Conservation (phyloP, 2,797 vertebrate species). For the Hozukius guyotensis region DNA sequence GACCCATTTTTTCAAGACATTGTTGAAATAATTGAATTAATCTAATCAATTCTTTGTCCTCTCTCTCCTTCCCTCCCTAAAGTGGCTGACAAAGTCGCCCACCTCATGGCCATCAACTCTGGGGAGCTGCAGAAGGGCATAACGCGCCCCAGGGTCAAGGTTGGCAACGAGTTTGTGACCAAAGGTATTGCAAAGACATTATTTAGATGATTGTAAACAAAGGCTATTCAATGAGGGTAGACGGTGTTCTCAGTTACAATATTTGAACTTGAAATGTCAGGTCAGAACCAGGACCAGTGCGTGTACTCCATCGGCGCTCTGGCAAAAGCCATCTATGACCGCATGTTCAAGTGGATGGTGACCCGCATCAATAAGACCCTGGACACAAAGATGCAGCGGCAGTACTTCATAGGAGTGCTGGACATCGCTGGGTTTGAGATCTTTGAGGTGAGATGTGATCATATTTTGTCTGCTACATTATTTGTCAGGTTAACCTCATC, state of each 20-base stretch:
- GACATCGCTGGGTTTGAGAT: conserved; percentile 84
- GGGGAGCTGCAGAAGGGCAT: conserved; percentile 79
- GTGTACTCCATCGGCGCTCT: conserved; percentile 76
- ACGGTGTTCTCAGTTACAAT: neutral
- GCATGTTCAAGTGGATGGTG: conserved; percentile 85
- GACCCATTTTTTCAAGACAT: neutral
- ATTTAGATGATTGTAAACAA: neutral
- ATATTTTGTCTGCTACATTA: no score
- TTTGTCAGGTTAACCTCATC: neutral
- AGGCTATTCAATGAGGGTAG: rapidly evolving
- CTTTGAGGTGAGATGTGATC: conserved; percentile 72
- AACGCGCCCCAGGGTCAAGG: conserved; percentile 72
- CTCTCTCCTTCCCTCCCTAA: neutral
- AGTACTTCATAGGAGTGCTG: conserved; percentile 82
- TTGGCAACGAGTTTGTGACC: conserved; percentile 81
- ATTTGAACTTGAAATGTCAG: conserved; percentile 24
- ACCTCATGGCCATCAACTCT: conserved; percentile 78
- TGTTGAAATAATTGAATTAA: neutral
- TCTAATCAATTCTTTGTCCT: neutral
- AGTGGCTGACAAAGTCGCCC: conserved; percentile 80
- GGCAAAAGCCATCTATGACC: conserved; percentile 80
- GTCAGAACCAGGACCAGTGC: conserved; percentile 81
- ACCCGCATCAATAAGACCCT: conserved; percentile 78
- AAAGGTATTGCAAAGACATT: conserved; percentile 57
- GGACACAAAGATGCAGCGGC: conserved; percentile 82